Percentiles rank a stretch among this genome's conserved stretches.
These are phyloP conservation scores for Tetrax tetrax DNA, from an alignment of 2,113 vertebrate genomes.

Conservation along the genomic window DNA sequence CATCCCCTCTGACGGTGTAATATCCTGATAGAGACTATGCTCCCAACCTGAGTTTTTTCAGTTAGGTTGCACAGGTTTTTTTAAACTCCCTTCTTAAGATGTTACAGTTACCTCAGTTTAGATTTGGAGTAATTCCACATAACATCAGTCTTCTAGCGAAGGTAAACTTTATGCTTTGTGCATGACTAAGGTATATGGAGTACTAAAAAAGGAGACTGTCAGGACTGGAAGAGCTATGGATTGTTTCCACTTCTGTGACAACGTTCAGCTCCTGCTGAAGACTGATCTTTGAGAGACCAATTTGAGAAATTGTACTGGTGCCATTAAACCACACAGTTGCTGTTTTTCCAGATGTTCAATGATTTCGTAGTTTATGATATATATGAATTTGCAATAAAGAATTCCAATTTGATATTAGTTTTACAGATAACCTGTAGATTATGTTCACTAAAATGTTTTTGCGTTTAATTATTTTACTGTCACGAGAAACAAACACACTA, in stretches of 20 bases:
- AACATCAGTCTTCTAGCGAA: not conserved
- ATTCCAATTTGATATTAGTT: not conserved
- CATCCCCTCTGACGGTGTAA: not conserved
- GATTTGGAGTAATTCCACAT: not conserved
- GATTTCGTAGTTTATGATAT: not conserved
- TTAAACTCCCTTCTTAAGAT: not conserved
- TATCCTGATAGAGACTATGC: accelerated
- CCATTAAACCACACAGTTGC: not conserved
- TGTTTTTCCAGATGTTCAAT: not conserved
- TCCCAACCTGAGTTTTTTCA: not conserved
- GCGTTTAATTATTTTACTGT: not conserved
- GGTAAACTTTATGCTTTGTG: not conserved
- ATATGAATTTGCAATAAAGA: not conserved
- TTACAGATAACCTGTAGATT: not conserved
- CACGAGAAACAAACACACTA: not conserved
- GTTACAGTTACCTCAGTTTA: not conserved
- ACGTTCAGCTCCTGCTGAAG: not conserved
- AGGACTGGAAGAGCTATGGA: not conserved
- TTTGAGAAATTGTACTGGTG: not conserved
- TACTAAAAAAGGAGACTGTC: not conserved
- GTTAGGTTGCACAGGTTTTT: not conserved
- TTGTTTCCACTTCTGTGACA: not conserved
- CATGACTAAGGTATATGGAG: not conserved
- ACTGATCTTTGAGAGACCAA: not conserved
- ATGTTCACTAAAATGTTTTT: not conserved